Conservation (phyloP, 64 coral and sea anemone genomes). For the Exaiptasia diaphana region DNA sequence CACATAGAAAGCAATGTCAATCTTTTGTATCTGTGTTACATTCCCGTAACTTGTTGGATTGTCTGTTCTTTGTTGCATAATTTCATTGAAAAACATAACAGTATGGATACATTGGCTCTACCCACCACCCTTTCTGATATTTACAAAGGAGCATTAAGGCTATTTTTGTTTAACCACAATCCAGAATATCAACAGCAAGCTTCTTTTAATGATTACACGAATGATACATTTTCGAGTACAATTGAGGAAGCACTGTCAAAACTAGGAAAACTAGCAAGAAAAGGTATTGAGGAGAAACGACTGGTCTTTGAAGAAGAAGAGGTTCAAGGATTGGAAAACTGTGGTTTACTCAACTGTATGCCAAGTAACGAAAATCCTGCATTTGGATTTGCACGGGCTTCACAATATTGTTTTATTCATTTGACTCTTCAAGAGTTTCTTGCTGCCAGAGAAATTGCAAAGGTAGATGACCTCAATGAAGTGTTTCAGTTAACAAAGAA, state of each 20-base stretch:
- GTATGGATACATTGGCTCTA: neutral
- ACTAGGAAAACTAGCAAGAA: slow-evolving; percentile 11
- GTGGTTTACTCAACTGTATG: slow-evolving; percentile 47
- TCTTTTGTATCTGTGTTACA: slow-evolving; percentile 53
- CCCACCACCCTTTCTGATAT: slow-evolving; percentile 40
- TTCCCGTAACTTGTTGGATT: slow-evolving; percentile 59
- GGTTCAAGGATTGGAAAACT: slow-evolving; percentile 30
- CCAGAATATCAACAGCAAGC: slow-evolving; percentile 19
- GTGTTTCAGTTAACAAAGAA: neutral
- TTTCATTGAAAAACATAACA: neutral
- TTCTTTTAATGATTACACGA: too few species aligned
- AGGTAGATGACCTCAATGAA: neutral
- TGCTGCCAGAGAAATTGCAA: slow-evolving; percentile 28
- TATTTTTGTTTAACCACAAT: slow-evolving; percentile 42
- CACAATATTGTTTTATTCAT: slow-evolving; percentile 35
- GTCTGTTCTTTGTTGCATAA: slow-evolving; percentile 50
- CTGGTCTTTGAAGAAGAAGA: slow-evolving; percentile 43
- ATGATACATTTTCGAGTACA: too few species aligned
- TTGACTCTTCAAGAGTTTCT: slow-evolving; percentile 38
- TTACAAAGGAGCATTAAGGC: slow-evolving; percentile 31
- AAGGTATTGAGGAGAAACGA: slow-evolving; percentile 22
- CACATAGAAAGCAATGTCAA: slow-evolving; percentile 38
- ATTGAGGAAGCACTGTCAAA: slow-evolving; percentile 20
- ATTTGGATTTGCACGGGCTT: neutral
- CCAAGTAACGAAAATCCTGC: slow-evolving; percentile 8